Percentiles rank a stretch among this genome's conserved stretches.
These are phyloP conservation scores for Zoroaster sp. DNA, from an alignment of 53 echinoderm and acorn worm species.

Conservation along the genomic window DNA sequence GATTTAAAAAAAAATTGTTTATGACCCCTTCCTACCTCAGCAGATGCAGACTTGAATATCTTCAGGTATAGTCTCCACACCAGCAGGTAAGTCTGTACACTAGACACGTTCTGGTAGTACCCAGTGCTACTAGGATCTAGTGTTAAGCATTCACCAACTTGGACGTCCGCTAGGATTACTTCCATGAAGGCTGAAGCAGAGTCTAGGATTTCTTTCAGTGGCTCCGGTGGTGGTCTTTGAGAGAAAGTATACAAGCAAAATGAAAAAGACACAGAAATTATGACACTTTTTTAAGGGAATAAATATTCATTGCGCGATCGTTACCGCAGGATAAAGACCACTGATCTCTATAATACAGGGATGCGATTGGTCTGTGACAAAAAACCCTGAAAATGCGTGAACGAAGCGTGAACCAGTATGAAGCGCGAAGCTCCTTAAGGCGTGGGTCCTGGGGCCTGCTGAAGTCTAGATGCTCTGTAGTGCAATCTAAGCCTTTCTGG, in stretches of 20 bases:
- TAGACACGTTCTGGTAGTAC: constrained; percentile 64
- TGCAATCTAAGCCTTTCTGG: too few species aligned
- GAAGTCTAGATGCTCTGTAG: too few species aligned
- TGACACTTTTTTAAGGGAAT: neutral
- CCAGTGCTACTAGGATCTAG: constrained; percentile 75
- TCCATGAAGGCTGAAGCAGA: constrained; percentile 75
- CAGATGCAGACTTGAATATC: constrained; percentile 83
- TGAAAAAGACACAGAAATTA: neutral
- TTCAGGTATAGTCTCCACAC: constrained; percentile 83
- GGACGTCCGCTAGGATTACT: constrained; percentile 66
- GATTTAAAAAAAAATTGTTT: neutral
- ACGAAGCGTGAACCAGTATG: too few species aligned
- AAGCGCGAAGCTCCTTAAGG: too few species aligned
- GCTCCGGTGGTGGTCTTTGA: constrained; percentile 64
- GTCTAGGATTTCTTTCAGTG: constrained; percentile 69
- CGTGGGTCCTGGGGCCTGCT: too few species aligned
- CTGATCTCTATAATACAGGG: too few species aligned
- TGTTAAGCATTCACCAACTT: constrained; percentile 72
- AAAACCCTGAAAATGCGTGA: too few species aligned
- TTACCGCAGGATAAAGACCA: too few species aligned
- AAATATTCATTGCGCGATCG: neutral
- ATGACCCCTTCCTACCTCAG: constrained; percentile 66
- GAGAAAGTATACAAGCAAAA: neutral
- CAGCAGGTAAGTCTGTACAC: constrained; percentile 70
- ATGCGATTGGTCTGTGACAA: too few species aligned